Conservation (phyloP, 2,888 invertebrate genomes). For the Parnassius smintheus region DNA sequence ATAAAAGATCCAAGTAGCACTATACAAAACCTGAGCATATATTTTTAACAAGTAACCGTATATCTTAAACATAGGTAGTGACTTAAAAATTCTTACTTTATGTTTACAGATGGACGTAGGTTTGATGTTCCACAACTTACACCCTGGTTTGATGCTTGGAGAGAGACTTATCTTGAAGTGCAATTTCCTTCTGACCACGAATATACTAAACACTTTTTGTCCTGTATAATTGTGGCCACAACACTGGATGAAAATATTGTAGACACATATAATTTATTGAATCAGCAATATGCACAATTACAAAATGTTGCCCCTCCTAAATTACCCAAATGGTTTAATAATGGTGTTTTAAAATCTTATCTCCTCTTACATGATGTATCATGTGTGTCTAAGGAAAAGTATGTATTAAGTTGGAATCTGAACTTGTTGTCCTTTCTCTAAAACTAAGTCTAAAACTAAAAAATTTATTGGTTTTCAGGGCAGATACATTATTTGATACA, state of each 20-base stretch:
- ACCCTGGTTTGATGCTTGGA: constrained; percentile 98
- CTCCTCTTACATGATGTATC: constrained; percentile 93
- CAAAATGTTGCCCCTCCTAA: constrained; percentile 88
- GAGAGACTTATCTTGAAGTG: constrained; percentile 93
- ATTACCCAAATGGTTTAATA: constrained; percentile 90
- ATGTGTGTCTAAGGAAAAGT: constrained; percentile 88
- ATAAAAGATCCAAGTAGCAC: too few species aligned
- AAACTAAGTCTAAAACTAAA: neutral
- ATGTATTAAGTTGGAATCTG: constrained; percentile 46
- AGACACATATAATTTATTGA: constrained; percentile 90
- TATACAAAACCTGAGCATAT: too few species aligned
- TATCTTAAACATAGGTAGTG: too few species aligned
- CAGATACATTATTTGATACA: constrained; percentile 90
- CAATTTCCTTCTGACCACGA: constrained; percentile 97
- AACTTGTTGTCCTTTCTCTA: neutral
- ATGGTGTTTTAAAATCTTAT: constrained; percentile 92
- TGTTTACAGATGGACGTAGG: constrained; percentile 72
- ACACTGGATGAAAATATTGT: constrained; percentile 88
- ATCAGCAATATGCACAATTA: constrained; percentile 90
- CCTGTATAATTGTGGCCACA: constrained; percentile 89
- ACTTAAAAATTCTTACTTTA: neutral
- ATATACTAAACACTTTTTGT: constrained; percentile 93
- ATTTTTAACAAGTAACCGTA: too few species aligned
- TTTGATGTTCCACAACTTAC: constrained; percentile 88
- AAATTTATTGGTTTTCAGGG: constrained; percentile 79